These are phyloP conservation scores for Aphelenchoides besseyi DNA, from an alignment of 1,140 invertebrate genomes.

Conservation along the genomic window DNA sequence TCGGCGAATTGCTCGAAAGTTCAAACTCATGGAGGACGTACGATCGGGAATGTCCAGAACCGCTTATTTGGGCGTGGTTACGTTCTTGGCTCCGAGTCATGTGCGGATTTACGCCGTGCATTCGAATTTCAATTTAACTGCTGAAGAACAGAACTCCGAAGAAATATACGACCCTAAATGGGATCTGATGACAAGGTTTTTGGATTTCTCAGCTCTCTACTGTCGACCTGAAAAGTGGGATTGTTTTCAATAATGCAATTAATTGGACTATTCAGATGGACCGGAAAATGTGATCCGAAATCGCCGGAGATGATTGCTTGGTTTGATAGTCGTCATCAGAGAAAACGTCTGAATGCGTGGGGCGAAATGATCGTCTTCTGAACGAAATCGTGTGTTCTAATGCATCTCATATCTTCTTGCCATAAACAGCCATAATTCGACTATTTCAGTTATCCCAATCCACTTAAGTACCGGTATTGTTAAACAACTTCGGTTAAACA, in stretches of 20 bases:
- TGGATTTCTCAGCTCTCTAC: constrained; percentile 57
- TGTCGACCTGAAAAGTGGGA: constrained; percentile 52
- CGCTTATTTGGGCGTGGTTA: constrained; percentile 51
- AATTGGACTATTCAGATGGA: constrained; percentile 40
- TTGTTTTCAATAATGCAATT: background rate
- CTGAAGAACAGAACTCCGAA: background rate
- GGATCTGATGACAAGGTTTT: constrained; percentile 51
- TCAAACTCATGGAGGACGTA: constrained; percentile 57
- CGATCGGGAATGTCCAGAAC: constrained; percentile 55
- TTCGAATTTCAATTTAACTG: constrained; percentile 29
- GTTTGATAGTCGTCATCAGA: constrained; percentile 43
- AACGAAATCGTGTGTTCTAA: background rate
- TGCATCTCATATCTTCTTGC: background rate
- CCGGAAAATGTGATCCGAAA: constrained; percentile 58
- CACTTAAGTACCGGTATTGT: background rate
- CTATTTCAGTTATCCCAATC: background rate
- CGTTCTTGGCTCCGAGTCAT: constrained; percentile 41
- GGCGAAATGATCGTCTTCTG: constrained; percentile 57
- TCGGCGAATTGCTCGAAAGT: constrained; percentile 44
- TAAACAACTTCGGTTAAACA: background rate
- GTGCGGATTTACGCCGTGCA: constrained; percentile 51
- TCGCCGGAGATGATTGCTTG: constrained; percentile 53
- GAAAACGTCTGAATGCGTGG: constrained; percentile 52
- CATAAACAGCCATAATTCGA: background rate
- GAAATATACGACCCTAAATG: constrained; percentile 46